These are phyloP conservation scores for Xenus cinereus DNA, from an alignment of 2,113 vertebrate genomes.

Conservation along the genomic window DNA sequence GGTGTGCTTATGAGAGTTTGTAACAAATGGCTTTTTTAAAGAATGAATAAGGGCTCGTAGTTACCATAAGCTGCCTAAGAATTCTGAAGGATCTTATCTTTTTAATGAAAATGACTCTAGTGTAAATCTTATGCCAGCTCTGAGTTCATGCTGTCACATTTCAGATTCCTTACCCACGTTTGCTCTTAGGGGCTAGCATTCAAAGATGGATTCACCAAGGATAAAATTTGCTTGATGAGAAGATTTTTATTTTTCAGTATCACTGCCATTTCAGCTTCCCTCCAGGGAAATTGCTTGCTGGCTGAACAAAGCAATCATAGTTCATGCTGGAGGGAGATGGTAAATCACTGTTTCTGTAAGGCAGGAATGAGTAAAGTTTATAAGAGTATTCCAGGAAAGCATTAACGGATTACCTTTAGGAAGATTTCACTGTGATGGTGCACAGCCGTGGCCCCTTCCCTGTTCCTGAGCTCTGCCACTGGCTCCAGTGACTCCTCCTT, in stretches of 20 bases:
- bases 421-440: not conserved
- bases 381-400: not conserved
- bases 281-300: not conserved
- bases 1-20: not conserved
- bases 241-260: not conserved
- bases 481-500: not conserved
- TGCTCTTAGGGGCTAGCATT: not conserved
- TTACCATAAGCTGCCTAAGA: conserved; percentile 56
- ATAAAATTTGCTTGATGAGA: not conserved
- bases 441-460: rapidly evolving
- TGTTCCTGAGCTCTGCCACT: not conserved
- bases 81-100: conserved; percentile 68
- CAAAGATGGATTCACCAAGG: not conserved
- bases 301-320: not conserved
- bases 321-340: not conserved
- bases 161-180: not conserved
- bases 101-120: conserved; percentile 49
- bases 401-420: not conserved
- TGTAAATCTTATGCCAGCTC: not conserved
- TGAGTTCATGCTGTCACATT: not conserved
- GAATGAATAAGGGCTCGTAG: not conserved
- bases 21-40: conserved; percentile 30
- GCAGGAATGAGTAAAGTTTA: not conserved
- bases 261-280: not conserved
- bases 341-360: not conserved